Base-by-base conservation (phyloP, 2,888 invertebrate species). In the Chrysodeixis includens region DNA sequence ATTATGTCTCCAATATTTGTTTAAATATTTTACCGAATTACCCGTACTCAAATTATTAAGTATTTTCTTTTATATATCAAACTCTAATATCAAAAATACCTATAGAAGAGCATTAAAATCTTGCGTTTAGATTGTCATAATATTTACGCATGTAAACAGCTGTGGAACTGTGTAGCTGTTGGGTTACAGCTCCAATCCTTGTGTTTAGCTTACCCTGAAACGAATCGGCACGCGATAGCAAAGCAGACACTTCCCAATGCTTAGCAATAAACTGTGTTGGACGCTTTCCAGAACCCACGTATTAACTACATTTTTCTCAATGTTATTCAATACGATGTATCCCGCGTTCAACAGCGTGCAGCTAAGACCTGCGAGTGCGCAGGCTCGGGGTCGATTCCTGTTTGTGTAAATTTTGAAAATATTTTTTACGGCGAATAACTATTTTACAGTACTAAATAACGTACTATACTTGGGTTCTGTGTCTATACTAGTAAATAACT, bases 241-340 rank as follows among this genome's bases (percentile, higher is more conserved):
- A 49, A 51, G 7, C 40, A 16, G 30, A 52, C 54, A 30, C 54
- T 40, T 35, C 22, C 51, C 46, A 26, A 53, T 55, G 63, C 60
- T 49, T 53, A 65, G 60, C 58, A 57, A 52, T 68, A 57, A 67
- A 62, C 46, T 51, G 65, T 62, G 56, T 72, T 66, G 73, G 73
- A 46, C 49, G 26, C 20, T 57, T n/a, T 66, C 76, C 76, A 76
- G 32, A 30, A 18, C 61, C 60, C n/a, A 52, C 56, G 56, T 52
- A 71, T 68, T 61, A 66, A 71, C 52, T 67, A 74, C 52, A 26
- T 52, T 61, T 54, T 61, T 40, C 20, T 40, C 52, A 52, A 40
- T 26, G 59, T 59, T 59, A 59, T 59, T 52, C 26, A 59, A 52
- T 58, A 35, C 51, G 32, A 56, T 58, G 55, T 70, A 71, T 66